Evolutionary conservation across 92 coral and sea anemone genomes (phyloP), one percentile per base, ranked within the genome.

Genomic region (Porites lobata): DNA sequence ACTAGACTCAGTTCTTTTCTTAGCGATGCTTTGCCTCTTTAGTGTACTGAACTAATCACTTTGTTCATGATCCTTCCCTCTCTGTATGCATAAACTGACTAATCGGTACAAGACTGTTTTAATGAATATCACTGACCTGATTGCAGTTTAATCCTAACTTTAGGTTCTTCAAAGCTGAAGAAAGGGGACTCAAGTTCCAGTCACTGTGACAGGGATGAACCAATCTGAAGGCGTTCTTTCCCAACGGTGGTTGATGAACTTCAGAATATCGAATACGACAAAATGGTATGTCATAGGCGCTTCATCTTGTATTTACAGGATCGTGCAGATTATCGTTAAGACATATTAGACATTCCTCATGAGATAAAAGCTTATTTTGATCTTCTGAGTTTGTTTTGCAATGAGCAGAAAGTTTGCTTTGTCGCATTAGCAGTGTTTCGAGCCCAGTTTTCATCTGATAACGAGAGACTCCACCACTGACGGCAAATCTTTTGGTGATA

Each of bases 271-370:
- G 61, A 70, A 82, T 82, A 70, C 58, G 58, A 70, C 69, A 57
- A 70, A 58, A 56, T 71, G 86, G 86, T 29, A 70, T 82, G 86
- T 47, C 7, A 61, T 15, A 47, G 62, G 17, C 57, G 86, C 86
- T 57, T 19, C 7, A 26, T 13, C 58, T 3, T 53, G 69, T 19
- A 50, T 19, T 22, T 71, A 38, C 22, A 57, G 14, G 29, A n/a
- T 69, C 78, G 38, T 57, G 63, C 65, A 74, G 86, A 82, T 82
- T 70, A 70, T 82, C 69, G 26, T 56, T 82, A 82, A 82, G 70
- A 57, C 86, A 26, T n/a, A 32, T 82, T 82, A 82, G 50, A 71
- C 78, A 82, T 82, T 82, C 86, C 86, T 56, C 47, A 38, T 38
- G 61, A 32, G 77, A 26, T 14, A 22, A 63, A 11, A 22, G 24